These are phyloP conservation scores for Eueides isabella DNA, from an alignment of 1,140 invertebrate species.

Conservation along the genomic window DNA sequence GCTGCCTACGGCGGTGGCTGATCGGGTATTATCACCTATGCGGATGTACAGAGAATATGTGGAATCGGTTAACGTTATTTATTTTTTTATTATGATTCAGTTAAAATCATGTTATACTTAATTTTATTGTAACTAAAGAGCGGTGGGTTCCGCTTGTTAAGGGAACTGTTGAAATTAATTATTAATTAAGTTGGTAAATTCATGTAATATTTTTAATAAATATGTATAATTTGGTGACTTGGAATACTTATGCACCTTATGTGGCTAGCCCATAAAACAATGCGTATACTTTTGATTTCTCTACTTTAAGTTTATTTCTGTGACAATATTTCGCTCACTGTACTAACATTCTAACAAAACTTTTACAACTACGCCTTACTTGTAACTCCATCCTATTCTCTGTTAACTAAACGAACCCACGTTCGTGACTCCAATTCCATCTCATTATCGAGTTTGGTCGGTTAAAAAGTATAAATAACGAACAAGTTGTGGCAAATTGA, in stretches of 20 bases:
- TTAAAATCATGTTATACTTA: too few relatives aligned
- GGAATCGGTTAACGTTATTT: neutral
- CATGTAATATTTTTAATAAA: too few relatives aligned
- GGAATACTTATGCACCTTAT: too few relatives aligned
- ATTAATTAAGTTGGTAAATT: too few relatives aligned
- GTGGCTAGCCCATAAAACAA: too few relatives aligned
- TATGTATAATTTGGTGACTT: too few relatives aligned
- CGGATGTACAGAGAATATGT: constrained; percentile 29
- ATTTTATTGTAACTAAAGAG: too few relatives aligned
- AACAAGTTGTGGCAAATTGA: constrained; percentile 64
- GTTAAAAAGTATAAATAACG: constrained; percentile 77
- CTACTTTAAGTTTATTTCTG: too few relatives aligned
- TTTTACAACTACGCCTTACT: neutral
- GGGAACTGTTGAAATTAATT: too few relatives aligned
- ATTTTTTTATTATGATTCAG: neutral
- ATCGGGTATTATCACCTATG: constrained; percentile 70
- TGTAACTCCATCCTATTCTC: constrained; percentile 35
- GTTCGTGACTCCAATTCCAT: constrained; percentile 67
- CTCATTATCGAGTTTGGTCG: constrained; percentile 75
- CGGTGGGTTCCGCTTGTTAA: too few relatives aligned
- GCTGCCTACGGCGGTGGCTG: constrained; percentile 54
- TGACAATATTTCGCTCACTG: too few relatives aligned
- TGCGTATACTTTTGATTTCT: too few relatives aligned
- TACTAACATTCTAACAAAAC: neutral
- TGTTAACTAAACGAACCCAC: constrained; percentile 55